Evolutionary conservation across 2,113 vertebrate genomes (phyloP).

Genomic region (Megaceryle torquata): DNA sequence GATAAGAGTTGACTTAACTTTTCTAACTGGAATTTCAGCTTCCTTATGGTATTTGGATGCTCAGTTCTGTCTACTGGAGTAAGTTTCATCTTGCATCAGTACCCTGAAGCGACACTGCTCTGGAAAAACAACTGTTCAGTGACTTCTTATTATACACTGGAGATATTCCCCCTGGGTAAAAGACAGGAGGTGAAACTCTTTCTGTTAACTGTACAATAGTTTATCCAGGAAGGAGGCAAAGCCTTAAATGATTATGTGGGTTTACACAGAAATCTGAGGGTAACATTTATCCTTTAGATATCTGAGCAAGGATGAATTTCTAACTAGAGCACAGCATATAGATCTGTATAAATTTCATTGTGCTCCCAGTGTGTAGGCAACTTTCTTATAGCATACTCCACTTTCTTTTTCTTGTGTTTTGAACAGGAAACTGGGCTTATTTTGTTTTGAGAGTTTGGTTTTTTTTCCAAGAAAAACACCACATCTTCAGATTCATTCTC

Average conservation of each 20-base stretch:
- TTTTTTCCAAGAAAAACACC: conserved; percentile 47
- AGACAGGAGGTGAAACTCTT: conserved; percentile 13
- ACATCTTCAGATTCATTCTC: conserved; percentile 47
- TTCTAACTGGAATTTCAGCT: conserved; percentile 15
- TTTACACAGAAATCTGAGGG: conserved; percentile 61
- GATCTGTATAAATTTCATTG: conserved; percentile 33
- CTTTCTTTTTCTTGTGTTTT: conserved; percentile 37
- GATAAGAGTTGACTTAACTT: neutral
- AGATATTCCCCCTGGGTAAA: neutral
- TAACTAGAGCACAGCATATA: neutral
- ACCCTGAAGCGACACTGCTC: conserved; percentile 10
- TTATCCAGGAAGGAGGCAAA: conserved; percentile 58
- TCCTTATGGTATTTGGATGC: neutral
- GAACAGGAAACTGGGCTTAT: conserved; percentile 31
- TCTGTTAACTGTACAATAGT: conserved; percentile 31
- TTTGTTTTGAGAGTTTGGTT: neutral
- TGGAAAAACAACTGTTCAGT: neutral
- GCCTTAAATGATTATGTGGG: conserved; percentile 61
- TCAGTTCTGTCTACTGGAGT: neutral
- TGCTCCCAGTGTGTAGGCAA: conserved; percentile 14
- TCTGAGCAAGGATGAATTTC: conserved; percentile 37
- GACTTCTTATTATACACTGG: conserved; percentile 38
- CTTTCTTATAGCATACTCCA: neutral
- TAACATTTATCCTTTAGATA: conserved; percentile 65
- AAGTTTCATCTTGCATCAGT: neutral